Conservation (phyloP, 2,113 vertebrate species). For the Entelurus aequoreus region DNA sequence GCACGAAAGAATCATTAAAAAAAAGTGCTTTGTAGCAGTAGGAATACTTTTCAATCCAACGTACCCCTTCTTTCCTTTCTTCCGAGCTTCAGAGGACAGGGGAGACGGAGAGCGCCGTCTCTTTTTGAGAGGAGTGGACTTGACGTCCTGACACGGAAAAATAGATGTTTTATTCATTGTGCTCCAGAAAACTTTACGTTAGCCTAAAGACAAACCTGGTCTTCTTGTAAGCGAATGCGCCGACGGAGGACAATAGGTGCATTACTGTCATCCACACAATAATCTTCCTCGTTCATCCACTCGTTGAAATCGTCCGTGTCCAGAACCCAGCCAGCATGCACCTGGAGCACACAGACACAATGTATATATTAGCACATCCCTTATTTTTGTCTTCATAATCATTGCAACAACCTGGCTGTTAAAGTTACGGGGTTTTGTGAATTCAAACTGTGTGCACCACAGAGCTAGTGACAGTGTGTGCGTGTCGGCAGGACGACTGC, state of each 20-base stretch:
- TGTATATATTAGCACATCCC: not conserved
- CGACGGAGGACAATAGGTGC: conserved; percentile 77
- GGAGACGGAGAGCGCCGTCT: conserved; percentile 90
- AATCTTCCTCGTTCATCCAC: conserved; percentile 99
- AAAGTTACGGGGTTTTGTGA: too few relatives aligned
- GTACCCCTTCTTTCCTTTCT: conserved; percentile 94
- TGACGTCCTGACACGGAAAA: conserved; percentile 72
- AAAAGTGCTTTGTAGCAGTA: not conserved
- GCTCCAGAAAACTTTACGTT: not conserved
- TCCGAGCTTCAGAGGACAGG: conserved; percentile 81
- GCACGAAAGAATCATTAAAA: not conserved
- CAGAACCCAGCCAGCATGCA: conserved; percentile 87
- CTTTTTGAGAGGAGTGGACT: conserved; percentile 79
- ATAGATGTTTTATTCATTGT: not conserved
- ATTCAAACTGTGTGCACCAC: too few relatives aligned
- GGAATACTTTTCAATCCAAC: not conserved
- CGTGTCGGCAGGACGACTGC: too few relatives aligned
- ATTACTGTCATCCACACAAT: conserved; percentile 86
- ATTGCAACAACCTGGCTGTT: too few relatives aligned
- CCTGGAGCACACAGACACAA: conserved; percentile 61
- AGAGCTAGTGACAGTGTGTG: too few relatives aligned
- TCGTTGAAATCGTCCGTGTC: conserved; percentile 91
- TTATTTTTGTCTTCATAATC: too few relatives aligned
- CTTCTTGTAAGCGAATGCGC: conserved; percentile 80
- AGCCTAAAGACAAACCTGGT: conserved; percentile 72